Evolutionary conservation across 2,113 vertebrate species (phyloP).

Genomic region (Salvelinus fontinalis): DNA sequence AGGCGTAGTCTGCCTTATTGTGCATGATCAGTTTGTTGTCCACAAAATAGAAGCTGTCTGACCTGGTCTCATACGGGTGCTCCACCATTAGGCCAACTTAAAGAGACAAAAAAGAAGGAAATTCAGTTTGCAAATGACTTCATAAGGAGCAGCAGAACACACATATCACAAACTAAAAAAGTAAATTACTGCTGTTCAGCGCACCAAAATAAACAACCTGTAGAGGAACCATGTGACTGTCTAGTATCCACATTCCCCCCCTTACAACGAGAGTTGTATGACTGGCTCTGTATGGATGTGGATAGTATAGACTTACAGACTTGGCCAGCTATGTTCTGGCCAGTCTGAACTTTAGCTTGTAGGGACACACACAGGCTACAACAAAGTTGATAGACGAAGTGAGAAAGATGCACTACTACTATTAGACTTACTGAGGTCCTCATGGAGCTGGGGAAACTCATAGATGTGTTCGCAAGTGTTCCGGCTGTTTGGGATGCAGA

Average conservation of each 20-base stretch:
- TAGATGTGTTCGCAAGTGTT: slow-evolving; percentile 99
- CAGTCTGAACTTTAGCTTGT: background rate
- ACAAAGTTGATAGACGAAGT: background rate
- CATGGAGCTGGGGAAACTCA: slow-evolving; percentile 95
- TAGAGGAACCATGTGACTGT: background rate
- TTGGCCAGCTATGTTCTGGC: background rate
- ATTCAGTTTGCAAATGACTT: background rate
- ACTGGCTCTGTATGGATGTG: background rate
- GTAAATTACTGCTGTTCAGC: no score
- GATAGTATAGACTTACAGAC: background rate
- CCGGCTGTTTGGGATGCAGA: slow-evolving; percentile 96
- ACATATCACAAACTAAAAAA: no score
- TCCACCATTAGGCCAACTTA: slow-evolving; percentile 94
- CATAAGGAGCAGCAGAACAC: background rate
- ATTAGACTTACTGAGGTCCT: slow-evolving; percentile 88
- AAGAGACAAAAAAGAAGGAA: background rate
- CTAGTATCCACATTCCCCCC: no score
- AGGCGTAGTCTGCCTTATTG: slow-evolving; percentile 98
- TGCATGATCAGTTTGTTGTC: slow-evolving; percentile 99
- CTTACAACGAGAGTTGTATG: background rate
- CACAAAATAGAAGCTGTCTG: slow-evolving; percentile 99
- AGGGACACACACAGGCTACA: background rate
- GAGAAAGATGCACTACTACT: background rate
- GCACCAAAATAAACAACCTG: background rate
- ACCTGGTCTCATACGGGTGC: slow-evolving; percentile 93